Base-by-base conservation (phyloP, 1,140 invertebrate genomes). In the Anoplophora glabripennis region DNA sequence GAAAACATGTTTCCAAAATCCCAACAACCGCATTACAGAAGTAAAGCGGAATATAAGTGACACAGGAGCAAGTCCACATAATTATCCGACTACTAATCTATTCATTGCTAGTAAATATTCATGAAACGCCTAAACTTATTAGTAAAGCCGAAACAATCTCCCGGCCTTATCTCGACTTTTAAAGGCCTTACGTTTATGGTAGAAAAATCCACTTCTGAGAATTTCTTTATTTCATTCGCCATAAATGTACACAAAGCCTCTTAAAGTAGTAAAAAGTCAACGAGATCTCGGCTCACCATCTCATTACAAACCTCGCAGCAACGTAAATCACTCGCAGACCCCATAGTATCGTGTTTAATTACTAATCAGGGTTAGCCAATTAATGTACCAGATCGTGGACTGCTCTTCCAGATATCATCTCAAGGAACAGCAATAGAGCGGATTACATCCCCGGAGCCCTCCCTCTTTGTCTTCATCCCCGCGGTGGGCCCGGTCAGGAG, bases 321-420 rank as follows among this genome's bases (percentile, higher is more conserved):
- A 36, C 18, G 55, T 64, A 61, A 64, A 61, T 60, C 63, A 64
- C 63, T 28, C 35, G 41, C 42, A 36, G 15, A 42, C 37, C 17
- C 10, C 41, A 34, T 54, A 35, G 57, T 64, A 67, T 58, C 63
- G 55, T 53, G 56, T 64, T 66, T 66, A 66, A 66, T 66, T 66
- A 64, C 61, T 61, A 63, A 66, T 66, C 58, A 60, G 58, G 56
- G 53, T 60, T 57, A 54, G 65, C 63, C 63, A 67, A 67, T 67
- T 67, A 67, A 67, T 62, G 65, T 45, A 54, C 37, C 62, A 54
- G 49, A 65, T 67, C 65, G 53, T 55, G 63, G 60, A 57, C 53
- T 60, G 40, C 41, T 59, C 63, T 49, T 41, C 18, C 52, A 53
- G 65, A 67, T 67, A 67, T 59, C 53, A 64, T 63, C 65, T 35